phyloP scores from a whole-genome alignment of 2,888 invertebrate genomes.

The Amblyteles armatorius region DNA sequence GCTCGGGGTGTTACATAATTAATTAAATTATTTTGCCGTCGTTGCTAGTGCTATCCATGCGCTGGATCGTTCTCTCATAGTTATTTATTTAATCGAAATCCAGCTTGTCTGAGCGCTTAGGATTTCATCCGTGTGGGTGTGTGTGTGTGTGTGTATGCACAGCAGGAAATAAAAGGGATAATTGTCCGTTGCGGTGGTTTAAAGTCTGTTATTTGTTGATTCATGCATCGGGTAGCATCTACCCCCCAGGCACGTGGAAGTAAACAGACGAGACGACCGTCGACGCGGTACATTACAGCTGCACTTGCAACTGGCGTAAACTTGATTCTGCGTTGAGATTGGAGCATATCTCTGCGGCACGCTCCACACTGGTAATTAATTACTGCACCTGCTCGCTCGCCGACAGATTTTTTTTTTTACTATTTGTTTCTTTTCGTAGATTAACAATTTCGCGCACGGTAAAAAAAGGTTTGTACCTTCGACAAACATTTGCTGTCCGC shows the following conservation, averaged over 20 bases:
- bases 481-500: no score
- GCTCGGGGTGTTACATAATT: constrained; percentile 9
- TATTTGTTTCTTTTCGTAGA: no score
- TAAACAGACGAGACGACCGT: constrained; percentile 27
- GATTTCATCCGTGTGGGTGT: neutral
- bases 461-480: no score
- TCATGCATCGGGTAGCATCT: neutral
- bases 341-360: constrained; percentile 17
- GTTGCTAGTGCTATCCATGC: neutral
- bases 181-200: constrained; percentile 11
- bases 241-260: constrained; percentile 18
- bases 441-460: no score
- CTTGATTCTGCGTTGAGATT: constrained; percentile 44
- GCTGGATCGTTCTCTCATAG: constrained; percentile 1
- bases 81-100: constrained; percentile 21
- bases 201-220: neutral
- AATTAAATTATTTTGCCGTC: constrained; percentile 36
- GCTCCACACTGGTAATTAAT: constrained; percentile 33
- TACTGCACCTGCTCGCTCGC: constrained; percentile 8
- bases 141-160: no score
- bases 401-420: neutral
- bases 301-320: neutral
- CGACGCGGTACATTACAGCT: neutral
- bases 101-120: neutral
- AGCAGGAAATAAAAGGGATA: constrained; percentile 23